phyloP scores from a whole-genome alignment of 2,888 invertebrate species.

The Pristionchus japonicus region DNA sequence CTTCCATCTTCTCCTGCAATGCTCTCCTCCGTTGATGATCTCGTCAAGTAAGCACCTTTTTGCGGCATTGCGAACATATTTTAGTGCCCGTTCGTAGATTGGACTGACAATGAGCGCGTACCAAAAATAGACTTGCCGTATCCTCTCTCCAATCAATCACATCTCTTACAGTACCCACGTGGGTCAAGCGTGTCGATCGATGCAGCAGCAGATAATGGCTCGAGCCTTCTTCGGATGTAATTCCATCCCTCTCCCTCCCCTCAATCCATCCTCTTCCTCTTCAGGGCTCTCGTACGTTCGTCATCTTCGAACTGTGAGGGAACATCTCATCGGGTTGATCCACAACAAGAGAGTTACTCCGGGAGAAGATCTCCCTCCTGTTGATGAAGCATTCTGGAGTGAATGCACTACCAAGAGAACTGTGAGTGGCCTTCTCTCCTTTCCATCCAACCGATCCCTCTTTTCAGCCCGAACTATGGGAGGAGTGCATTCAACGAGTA shows the following conservation, averaged over 20 bases:
- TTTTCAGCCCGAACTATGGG: slow-evolving; percentile 75
- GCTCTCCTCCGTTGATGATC: slow-evolving; percentile 56
- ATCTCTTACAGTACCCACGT: slow-evolving; percentile 78
- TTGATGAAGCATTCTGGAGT: slow-evolving; percentile 70
- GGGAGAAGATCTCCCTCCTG: slow-evolving; percentile 54
- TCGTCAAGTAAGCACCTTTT: slow-evolving; percentile 59
- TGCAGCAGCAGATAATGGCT: slow-evolving; percentile 94
- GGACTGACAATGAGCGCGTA: not conserved
- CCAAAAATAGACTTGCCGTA: not conserved
- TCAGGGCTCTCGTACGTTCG: slow-evolving; percentile 89
- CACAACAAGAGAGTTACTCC: slow-evolving; percentile 77
- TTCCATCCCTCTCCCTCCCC: slow-evolving; percentile 51
- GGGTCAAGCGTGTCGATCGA: slow-evolving; percentile 90
- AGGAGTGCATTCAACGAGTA: slow-evolving; percentile 86
- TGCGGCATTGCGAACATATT: not conserved
- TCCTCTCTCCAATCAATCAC: no score
- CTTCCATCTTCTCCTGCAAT: slow-evolving; percentile 66
- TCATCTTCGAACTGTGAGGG: slow-evolving; percentile 88
- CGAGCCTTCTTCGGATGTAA: slow-evolving; percentile 93
- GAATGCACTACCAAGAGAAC: slow-evolving; percentile 59
- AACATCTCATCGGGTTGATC: slow-evolving; percentile 90
- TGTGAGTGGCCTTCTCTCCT: slow-evolving; percentile 39
- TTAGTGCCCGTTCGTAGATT: not conserved
- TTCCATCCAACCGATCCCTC: not conserved
- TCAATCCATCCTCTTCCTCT: slow-evolving; percentile 30